phyloP scores from a whole-genome alignment of 2,797 vertebrate species.

The Sebastes oblongus region DNA sequence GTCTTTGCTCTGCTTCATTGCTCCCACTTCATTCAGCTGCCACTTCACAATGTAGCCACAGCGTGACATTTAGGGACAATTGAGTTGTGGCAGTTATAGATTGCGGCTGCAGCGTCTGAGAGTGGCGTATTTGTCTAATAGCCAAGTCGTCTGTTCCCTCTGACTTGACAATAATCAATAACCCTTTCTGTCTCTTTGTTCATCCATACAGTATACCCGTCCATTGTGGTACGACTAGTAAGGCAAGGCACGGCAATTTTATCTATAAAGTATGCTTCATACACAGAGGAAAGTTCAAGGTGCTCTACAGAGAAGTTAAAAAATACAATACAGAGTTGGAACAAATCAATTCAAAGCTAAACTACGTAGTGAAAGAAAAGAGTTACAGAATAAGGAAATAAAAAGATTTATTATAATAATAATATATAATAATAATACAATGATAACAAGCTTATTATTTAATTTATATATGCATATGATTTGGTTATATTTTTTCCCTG shows the following conservation, averaged over 20 bases:
- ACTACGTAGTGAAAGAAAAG: neutral
- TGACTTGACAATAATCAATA: constrained; percentile 54
- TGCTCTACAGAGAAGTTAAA: neutral
- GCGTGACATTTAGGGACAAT: constrained; percentile 81
- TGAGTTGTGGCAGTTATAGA: constrained; percentile 70
- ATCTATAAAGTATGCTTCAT: neutral
- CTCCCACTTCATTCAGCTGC: constrained; percentile 56
- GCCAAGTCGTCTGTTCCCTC: constrained; percentile 34
- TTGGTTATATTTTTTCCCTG: neutral
- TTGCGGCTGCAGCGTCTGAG: constrained; percentile 48
- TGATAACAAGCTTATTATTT: neutral
- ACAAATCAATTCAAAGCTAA: neutral
- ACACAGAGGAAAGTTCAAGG: neutral
- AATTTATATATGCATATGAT: neutral
- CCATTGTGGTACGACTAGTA: neutral
- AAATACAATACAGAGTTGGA: neutral
- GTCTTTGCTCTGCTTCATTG: constrained; percentile 48
- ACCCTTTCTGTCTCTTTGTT: constrained; percentile 29
- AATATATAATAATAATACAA: neutral
- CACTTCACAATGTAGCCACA: constrained; percentile 67
- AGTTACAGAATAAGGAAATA: neutral
- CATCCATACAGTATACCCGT: neutral
- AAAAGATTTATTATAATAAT: neutral
- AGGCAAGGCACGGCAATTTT: neutral
- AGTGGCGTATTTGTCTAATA: constrained; percentile 49